Evolutionary conservation across 2,113 vertebrate species (phyloP).

Genomic region (Melanerpes aurifrons): DNA sequence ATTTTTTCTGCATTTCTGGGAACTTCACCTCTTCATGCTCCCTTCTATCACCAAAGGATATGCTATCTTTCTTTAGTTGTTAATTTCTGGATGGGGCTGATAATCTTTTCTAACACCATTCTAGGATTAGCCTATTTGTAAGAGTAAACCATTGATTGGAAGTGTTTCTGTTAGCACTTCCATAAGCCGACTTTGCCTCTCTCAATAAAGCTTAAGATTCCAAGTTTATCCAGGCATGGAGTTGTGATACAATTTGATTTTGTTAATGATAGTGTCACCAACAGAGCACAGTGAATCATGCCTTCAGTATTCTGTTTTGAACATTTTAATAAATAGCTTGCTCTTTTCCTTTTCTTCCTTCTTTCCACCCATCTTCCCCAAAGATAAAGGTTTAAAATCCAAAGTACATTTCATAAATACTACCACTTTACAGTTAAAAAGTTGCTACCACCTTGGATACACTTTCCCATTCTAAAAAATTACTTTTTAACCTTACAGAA

Average conservation of each 20-base stretch:
- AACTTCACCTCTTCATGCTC: neutral
- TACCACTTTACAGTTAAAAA: neutral
- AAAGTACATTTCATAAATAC: neutral
- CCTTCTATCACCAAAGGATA: neutral
- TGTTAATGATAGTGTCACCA: neutral
- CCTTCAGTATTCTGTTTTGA: neutral
- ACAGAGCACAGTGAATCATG: neutral
- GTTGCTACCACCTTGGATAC: neutral
- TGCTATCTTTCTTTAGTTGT: neutral
- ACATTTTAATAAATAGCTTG: neutral
- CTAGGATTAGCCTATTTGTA: neutral
- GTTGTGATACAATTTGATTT: neutral
- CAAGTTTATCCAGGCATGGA: neutral
- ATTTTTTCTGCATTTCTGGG: neutral
- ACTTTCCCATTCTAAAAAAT: neutral
- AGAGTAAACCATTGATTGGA: neutral
- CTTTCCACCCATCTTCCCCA: neutral
- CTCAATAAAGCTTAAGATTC: neutral
- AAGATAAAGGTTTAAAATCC: neutral
- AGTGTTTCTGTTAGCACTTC: neutral
- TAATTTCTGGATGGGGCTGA: neutral
- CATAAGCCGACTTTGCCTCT: neutral
- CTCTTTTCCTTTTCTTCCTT: neutral
- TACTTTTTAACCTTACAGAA: neutral
- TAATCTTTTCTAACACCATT: neutral